Evolutionary conservation across 1,140 invertebrate genomes (phyloP).

Genomic region (Aphelenchoides besseyi): DNA sequence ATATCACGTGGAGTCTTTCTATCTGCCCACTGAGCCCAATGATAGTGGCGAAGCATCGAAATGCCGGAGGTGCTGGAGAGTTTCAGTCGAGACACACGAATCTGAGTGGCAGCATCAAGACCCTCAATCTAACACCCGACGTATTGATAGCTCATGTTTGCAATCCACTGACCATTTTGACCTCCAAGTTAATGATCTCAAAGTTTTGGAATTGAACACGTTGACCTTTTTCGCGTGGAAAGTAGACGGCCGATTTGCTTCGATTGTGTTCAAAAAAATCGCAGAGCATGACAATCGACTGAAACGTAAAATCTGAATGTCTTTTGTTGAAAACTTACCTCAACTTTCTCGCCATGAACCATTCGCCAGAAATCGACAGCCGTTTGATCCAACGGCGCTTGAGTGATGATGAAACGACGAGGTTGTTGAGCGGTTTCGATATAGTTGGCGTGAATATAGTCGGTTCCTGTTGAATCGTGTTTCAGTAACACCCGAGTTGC

Average conservation of each 20-base stretch:
- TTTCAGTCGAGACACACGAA: not conserved
- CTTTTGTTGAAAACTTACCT: not conserved
- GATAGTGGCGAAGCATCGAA: not conserved
- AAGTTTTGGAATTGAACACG: not conserved
- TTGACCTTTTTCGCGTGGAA: not conserved
- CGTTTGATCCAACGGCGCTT: slow-evolving; percentile 8
- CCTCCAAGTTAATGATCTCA: not conserved
- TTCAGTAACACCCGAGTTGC: slow-evolving; percentile 1
- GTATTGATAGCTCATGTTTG: no score
- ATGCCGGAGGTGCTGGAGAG: not conserved
- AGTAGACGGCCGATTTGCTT: slow-evolving; percentile 4
- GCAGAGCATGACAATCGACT: slow-evolving; percentile 19
- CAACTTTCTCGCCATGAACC: not conserved
- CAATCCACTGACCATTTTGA: not conserved
- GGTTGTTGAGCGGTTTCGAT: not conserved
- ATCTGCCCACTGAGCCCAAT: slow-evolving; percentile 10
- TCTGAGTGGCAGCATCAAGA: not conserved
- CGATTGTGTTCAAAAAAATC: slow-evolving; percentile 16
- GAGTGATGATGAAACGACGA: slow-evolving; percentile 8
- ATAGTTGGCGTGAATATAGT: slow-evolving; percentile 14
- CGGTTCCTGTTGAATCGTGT: not conserved
- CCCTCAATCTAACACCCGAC: no score
- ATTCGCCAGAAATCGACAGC: slow-evolving; percentile 12
- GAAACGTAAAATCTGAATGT: not conserved
- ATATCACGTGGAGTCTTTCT: not conserved